Percentiles rank a stretch among this genome's conserved stretches.
Evolutionary conservation across 1,140 invertebrate species (phyloP).

Genomic region (Drosophila nasuta): DNA sequence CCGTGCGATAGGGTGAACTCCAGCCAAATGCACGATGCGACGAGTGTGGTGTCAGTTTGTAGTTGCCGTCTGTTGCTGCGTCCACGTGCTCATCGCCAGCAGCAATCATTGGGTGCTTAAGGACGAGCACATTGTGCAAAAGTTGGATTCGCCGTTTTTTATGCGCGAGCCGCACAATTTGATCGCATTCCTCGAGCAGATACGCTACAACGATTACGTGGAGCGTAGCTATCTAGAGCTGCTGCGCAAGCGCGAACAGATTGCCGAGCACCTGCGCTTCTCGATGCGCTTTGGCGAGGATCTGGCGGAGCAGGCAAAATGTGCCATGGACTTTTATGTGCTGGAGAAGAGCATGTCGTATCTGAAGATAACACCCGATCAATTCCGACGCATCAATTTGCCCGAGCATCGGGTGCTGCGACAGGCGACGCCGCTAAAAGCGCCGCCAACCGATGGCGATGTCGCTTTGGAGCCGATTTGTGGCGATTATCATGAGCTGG

Average conservation of each 20-base stretch:
- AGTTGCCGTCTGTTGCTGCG: slow-evolving; percentile 49
- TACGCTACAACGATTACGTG: slow-evolving; percentile 85
- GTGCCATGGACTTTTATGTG: slow-evolving; percentile 75
- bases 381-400: slow-evolving; percentile 67
- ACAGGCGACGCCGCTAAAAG: slow-evolving; percentile 17
- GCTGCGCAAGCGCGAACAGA: slow-evolving; percentile 67
- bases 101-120: slow-evolving; percentile 80
- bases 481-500: slow-evolving; percentile 85
- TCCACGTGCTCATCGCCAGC: slow-evolving; percentile 58
- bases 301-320: slow-evolving; percentile 78
- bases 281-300: slow-evolving; percentile 76
- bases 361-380: slow-evolving; percentile 67
- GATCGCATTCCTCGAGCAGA: slow-evolving; percentile 92
- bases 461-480: slow-evolving; percentile 88
- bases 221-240: slow-evolving; percentile 74
- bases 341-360: slow-evolving; percentile 75
- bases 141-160: slow-evolving; percentile 91
- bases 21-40: slow-evolving; percentile 53
- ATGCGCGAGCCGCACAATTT: slow-evolving; percentile 92
- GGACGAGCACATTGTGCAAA: slow-evolving; percentile 72
- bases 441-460: slow-evolving; percentile 2
- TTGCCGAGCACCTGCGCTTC: slow-evolving; percentile 75
- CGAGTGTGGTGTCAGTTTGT: slow-evolving; percentile 30
- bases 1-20: not conserved
- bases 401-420: slow-evolving; percentile 61